Conservation (phyloP, 2,888 invertebrate species). For the Melangyna quadrimaculata region DNA sequence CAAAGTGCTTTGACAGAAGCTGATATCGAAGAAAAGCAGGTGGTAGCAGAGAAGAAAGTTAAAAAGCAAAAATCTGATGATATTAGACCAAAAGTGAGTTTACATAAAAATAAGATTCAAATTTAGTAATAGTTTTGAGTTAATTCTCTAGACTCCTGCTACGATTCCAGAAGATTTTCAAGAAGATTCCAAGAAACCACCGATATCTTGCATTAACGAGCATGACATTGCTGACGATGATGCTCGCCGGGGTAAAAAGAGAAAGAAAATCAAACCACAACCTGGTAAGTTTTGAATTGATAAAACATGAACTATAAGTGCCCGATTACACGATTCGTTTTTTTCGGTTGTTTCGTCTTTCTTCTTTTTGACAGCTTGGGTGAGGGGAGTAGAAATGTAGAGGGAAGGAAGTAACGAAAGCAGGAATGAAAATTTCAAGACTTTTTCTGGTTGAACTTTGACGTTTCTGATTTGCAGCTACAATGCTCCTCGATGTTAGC, state of each 20-base stretch:
- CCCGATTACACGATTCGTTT: no score
- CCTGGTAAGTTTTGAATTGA: conserved; percentile 75
- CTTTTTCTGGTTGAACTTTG: no score
- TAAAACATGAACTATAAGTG: no score
- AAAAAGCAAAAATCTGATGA: conserved; percentile 76
- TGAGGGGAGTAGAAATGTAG: no score
- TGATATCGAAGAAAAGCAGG: conserved; percentile 66
- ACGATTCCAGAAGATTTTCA: conserved; percentile 50
- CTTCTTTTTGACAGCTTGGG: no score
- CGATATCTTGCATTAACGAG: conserved; percentile 79
- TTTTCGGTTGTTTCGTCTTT: no score
- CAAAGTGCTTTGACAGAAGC: conserved; percentile 76
- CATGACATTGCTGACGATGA: conserved; percentile 79
- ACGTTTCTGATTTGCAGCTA: no score
- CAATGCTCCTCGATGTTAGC: no score
- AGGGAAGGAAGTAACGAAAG: no score
- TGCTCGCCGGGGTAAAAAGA: conserved; percentile 83
- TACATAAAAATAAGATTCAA: background rate
- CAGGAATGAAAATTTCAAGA: no score
- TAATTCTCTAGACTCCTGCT: conserved; percentile 41
- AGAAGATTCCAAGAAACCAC: conserved; percentile 73
- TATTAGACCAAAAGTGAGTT: conserved; percentile 74
- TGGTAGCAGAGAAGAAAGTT: conserved; percentile 76
- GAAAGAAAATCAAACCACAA: conserved; percentile 79
- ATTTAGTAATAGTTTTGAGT: no score